phyloP scores from a whole-genome alignment of 1,140 invertebrate genomes.

The Teleogryllus occipitalis region DNA sequence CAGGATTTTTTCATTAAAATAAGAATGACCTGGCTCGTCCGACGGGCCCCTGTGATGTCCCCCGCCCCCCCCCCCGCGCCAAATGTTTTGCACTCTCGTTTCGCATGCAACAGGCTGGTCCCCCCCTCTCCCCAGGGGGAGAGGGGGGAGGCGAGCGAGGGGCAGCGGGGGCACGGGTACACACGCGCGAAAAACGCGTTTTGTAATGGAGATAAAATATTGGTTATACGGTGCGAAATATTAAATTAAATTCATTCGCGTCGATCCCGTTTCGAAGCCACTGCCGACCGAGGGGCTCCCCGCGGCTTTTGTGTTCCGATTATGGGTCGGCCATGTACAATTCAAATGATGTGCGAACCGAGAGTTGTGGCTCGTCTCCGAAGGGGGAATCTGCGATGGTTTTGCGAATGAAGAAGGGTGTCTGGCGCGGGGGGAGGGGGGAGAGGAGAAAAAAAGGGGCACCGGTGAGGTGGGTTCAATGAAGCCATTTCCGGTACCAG shows the following conservation, averaged over 20 bases:
- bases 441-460: too few relatives aligned
- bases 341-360: not conserved
- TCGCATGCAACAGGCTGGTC: not conserved
- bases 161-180: not conserved
- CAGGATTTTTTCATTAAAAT: not conserved
- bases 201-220: not conserved
- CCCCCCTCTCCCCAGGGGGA: too few relatives aligned
- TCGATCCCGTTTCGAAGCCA: too few relatives aligned
- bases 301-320: not conserved
- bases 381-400: not conserved
- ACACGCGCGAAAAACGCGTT: not conserved
- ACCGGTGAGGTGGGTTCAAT: not conserved
- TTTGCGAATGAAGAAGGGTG: too few relatives aligned
- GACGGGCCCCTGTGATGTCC: too few relatives aligned
- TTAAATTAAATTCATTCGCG: not conserved
- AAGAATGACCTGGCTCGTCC: not conserved
- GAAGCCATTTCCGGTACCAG: not conserved
- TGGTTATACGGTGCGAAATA: not conserved
- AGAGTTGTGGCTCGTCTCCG: not conserved
- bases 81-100: not conserved
- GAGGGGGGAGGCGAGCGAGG: too few relatives aligned
- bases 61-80: too few relatives aligned
- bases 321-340: not conserved
- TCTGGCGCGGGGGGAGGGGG: too few relatives aligned
- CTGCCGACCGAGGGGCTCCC: not conserved